Evolutionary conservation across 37 sponge, comb jelly and placozoan genomes (phyloP), one percentile per base, ranked within the genome.

Genomic region (Geodia barretti): DNA sequence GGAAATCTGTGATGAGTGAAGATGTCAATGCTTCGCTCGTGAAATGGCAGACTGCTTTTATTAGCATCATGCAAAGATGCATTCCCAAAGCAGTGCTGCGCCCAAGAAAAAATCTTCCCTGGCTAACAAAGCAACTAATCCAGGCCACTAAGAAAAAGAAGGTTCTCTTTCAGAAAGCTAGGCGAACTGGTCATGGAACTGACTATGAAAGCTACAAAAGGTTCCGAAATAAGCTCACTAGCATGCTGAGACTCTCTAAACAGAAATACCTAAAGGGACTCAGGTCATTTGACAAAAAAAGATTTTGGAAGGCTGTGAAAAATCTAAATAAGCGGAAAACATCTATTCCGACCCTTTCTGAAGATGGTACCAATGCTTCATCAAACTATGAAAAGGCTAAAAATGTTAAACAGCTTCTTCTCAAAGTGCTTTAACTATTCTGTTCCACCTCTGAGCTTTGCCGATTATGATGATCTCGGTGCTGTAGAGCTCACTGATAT

Each of bases 301-400:
- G 26, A 4, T 75, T 75, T 20, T 75, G 76, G 76, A 60, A 58
- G 7, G 8, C 62, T 59, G 34, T 75, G 1, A 75, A 60, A 75
- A 21, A 1, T 3, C 31, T 75, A 26, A 60, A 33, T 59, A 47
- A 58, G 21, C 14, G 60, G 36, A 30, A 4, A 31, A 37, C 76
- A 54, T 75, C 76, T 60, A 59, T 75, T 1, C 76, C 76, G 1
- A 29, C 60, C 11, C 62, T 60, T 1, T 35, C 17, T 60, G 19
- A 24, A 26, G 34, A 30, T 59, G 76, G 76, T 2, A 23, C 19
- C 23, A 23, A 32, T 26, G 62, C 37, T 17, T 23, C 24, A 11
- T 21, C 76, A 11, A 33, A 60, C 23, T 4, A 21, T 28, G 76
- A 59, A 20, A 75, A 75, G 23, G 76, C 76, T 7, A 35, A 25